Base-by-base conservation (phyloP, 2,113 vertebrate species). In the Hemiscyllium ocellatum region DNA sequence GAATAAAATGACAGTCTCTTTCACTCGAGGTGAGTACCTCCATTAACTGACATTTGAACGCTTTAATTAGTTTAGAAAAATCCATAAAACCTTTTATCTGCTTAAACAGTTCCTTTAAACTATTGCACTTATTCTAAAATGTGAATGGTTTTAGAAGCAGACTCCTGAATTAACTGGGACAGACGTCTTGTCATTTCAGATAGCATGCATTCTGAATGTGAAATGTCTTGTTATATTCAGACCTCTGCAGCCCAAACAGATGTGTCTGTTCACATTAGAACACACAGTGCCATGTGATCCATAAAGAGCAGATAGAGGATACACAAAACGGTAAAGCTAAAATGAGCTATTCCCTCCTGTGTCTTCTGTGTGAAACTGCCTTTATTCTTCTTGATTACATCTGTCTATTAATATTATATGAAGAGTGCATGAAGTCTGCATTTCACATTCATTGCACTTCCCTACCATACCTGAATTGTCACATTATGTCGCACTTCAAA, bases 221-320 rank as follows among this genome's bases (percentile, higher is more conserved):
- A 95, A 72, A 95, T 95, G 42, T 52, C 47, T 52, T 95, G 69
- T 72, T 95, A 72, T 33, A 76, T 33, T 13, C 94, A 95, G 69
- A 95, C 94, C 94, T 95, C 42, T 95, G 47, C 69, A 95, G 69
- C 68, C 47, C 94, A 72, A 72, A 95, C 47, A 94, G 15, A 95
- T 20, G 50, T 76, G 94, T 95, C 94, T 72, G 66, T 95, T 95
- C 94, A 95, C 47, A 95, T 95, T 95, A 95, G 69, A 72, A 95
- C 94, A 72, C 94, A 76, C n/a, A 29, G 12, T 66, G 70, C 94
- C 94, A 95, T 95, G 72, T 72, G 94, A 95, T 72, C 94, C 94
- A 95, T 95, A 72, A 95, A 95, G 94, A 95, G 94, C 69, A 95
- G 72, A 95, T 95, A 72, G 69, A 95, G 69, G 94, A 95, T 76